Evolutionary conservation across 2,888 invertebrate genomes (phyloP), one percentile per base, ranked within the genome.

Genomic region (Chrysolina haemoptera): DNA sequence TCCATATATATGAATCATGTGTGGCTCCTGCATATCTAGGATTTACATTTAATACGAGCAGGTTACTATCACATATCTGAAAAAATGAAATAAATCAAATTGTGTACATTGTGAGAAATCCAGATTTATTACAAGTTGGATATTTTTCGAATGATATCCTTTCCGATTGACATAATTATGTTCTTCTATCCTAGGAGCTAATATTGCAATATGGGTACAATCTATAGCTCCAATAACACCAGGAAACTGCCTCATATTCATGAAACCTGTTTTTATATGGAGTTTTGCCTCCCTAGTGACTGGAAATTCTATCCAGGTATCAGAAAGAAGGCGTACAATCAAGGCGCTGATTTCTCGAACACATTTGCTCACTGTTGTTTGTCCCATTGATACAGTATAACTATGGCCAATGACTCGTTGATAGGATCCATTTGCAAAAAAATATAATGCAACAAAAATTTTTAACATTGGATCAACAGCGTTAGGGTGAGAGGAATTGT

Each of bases 1-100:
- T 46, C 46, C n/a, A 46, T 46, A 46, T 46, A 50, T 50, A 50
- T 18, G 50, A 50, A 50, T 50, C 50, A 50, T 50, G 50, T 50
- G 50, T 50, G 50, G 50, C 50, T 14, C 50, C 50, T 50, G 50
- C 50, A 50, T 50, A 50, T 10, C 50, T 50, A 16, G 50, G 18
- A 50, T 50, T 50, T n/a, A 50, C 50, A 50, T 50, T 50, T 50
- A 18, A 18, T 50, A 50, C 18, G 18, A n/a, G 50, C 50, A 50
- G n/a, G 18, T 50, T 50, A 50, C 50, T 50, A n/a, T 14, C 43
- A 14, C 43, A 43, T 43, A 43, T 14, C 43, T 43, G 14, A 43
- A 35, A 35, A 46, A 46, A 46, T 12, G 1, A 46, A 46, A 46
- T 14, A 46, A 46, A 46, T 14, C 46, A 46, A 46, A 46, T 46